Base-by-base conservation (phyloP, 2,797 vertebrate genomes). In the Periophthalmus magnuspinnatus region DNA sequence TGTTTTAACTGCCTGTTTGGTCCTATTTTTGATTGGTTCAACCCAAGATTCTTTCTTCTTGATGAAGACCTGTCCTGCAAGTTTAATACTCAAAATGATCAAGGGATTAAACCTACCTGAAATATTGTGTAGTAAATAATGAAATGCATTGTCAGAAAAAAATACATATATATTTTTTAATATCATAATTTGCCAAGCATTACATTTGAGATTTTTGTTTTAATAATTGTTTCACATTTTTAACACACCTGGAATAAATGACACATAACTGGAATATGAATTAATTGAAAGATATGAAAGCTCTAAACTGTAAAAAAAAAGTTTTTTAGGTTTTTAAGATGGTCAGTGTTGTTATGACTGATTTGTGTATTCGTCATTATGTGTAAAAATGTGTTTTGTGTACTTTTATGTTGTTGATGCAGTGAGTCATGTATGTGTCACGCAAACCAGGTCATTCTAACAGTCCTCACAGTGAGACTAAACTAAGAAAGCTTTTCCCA, bases 361-460 rank as follows among this genome's bases (percentile, higher is more conserved):
- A 41, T 61, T 11, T 38, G 59, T 61, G 59, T 21, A 22, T 6
- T 10, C 22, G 59, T 41, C 59, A 45, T 16, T 45, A 16, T 34
- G 8, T 61, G 59, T 61, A 34, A 17, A 33, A 61, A 61, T 61
- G n/a, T 41, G 3, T 60, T 32, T 14, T 32, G 9, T 21, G 5
- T 61, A 13, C 9, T 61, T 38, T 81, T n/a, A n/a, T 75, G 57
- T 79, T 47, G 72, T 62, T 70, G 75, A 84, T 81, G 65, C 80
- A 68, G 69, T 87, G 80, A 67, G 36, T 34, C 56, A 13, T 84
- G 78, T 87, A 68, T 63, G 13, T 79, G 71, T 86, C 50, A 41
- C 36, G 61, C 36, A n/a, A 38, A 41, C 17, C 59, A 19, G 32
- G 28, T 60, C 33, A 21, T 21, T 24, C 41, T 6, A 61, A 38